These are phyloP conservation scores for Penelope pileata DNA, from an alignment of 2,113 vertebrate species.

Conservation along the genomic window DNA sequence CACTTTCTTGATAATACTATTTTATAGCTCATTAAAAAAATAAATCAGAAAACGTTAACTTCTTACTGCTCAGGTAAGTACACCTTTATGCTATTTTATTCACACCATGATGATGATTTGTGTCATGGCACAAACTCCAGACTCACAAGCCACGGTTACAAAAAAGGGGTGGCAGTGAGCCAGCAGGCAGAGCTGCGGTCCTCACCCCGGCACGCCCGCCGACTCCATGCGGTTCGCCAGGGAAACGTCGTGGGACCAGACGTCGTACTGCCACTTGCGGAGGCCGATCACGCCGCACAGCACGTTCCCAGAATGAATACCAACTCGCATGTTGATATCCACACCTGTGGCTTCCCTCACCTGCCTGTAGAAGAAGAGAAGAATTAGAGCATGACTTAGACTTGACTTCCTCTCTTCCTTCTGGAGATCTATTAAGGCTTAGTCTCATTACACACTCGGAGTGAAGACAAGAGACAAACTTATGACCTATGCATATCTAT, in stretches of 20 bases:
- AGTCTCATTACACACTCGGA: background rate
- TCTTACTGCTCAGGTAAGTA: background rate
- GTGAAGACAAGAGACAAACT: background rate
- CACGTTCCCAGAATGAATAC: constrained; percentile 96
- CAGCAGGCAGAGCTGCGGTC: rapidly evolving
- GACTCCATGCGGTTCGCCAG: constrained; percentile 99
- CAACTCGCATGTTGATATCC: constrained; percentile 98
- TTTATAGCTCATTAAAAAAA: background rate
- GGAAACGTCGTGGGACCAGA: constrained; percentile 99
- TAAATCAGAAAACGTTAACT: background rate
- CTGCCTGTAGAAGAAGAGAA: constrained; percentile 76
- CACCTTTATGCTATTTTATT: background rate
- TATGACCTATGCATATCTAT: background rate
- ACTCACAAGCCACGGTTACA: background rate
- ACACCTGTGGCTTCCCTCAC: constrained; percentile 95
- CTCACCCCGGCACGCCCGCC: constrained; percentile 93
- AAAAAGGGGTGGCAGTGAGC: background rate
- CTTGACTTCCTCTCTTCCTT: background rate
- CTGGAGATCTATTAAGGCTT: background rate
- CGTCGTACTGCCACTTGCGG: constrained; percentile 98
- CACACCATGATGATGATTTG: background rate
- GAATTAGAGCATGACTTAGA: background rate
- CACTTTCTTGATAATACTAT: background rate
- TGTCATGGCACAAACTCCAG: background rate
- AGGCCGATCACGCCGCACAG: constrained; percentile 96